phyloP scores from a whole-genome alignment of 2,888 invertebrate species.

The Morinoia aosen region DNA sequence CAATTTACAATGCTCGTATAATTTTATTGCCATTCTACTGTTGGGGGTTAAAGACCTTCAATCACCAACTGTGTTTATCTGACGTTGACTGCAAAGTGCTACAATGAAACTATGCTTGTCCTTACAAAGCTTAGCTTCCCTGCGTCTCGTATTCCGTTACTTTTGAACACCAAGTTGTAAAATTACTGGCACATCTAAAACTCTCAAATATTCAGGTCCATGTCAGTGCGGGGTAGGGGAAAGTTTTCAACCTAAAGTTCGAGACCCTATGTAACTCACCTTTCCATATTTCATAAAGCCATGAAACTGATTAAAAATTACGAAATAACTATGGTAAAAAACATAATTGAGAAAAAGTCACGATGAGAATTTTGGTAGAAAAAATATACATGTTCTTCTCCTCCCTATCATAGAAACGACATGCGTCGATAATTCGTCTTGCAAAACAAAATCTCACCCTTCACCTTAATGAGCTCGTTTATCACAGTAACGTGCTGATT shows the following conservation, averaged over 20 bases:
- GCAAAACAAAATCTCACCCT: not conserved
- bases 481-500: not conserved
- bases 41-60: not conserved
- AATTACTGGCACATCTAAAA: not conserved
- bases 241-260: not conserved
- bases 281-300: too few species aligned
- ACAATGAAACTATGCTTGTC: not conserved
- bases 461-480: not conserved
- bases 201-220: not conserved
- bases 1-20: not conserved
- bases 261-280: too few species aligned
- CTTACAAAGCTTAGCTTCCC: not conserved
- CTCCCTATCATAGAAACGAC: not conserved
- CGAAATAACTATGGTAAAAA: not conserved
- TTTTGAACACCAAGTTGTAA: not conserved
- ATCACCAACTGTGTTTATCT: not conserved
- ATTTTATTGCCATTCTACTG: not conserved
- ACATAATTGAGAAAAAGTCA: not conserved
- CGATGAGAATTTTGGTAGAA: not conserved
- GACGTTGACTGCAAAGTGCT: not conserved
- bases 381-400: not conserved
- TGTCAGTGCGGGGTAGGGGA: not conserved
- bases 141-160: not conserved
- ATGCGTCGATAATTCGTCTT: not conserved
- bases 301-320: not conserved